Base-by-base conservation (phyloP, 64 coral and sea anemone species). In the Cladopsammia gracilis region DNA sequence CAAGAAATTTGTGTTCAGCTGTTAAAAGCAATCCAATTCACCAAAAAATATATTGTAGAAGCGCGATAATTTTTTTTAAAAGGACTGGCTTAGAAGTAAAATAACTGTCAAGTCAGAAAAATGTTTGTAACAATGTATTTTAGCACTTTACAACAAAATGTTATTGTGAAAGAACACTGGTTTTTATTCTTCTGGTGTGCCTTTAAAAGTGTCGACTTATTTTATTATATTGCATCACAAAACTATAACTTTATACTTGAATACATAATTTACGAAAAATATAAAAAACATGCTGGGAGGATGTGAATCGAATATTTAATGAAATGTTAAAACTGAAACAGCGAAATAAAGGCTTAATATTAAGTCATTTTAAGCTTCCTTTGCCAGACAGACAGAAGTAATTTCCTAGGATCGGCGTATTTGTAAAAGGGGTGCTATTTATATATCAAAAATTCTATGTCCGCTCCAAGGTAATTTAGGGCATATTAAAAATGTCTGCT, bases 361-460 rank as follows among this genome's bases (percentile, higher is more conserved):
- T 34, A 34, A 65, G 42, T 60, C 79, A 65, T 65, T 62, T 64
- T 83, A 83, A 75, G 44, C 42, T 25, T 46, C 26, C 34, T 46
- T 84, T 75, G 72, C 4, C 43, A 20, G 61, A 60, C 45, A 67
- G 61, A 84, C 60, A n/a, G 5, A 25, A n/a, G 19, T 42, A 82
- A 82, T 82, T 62, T 82, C 58, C 78, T 60, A 14, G 4, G 47
- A 12, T 46, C 58, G 78, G 10, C 19, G 15, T 64, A 62, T 62
- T 82, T 46, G 58, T n/a, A 64, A 82, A 72, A 44, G 16, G 15
- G 57, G 48, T 77, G 75, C 75, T 77, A 77, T 77, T 54, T 77
- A 54, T 77, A 54, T 48, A 24, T 18, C 48, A 23, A 10, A 16
- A 56, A 15, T 54, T 15, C 2, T 73, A 24, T 44, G 12, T 53